Base-by-base conservation (phyloP, 2,797 vertebrate species). In the Margarornis squamiger region DNA sequence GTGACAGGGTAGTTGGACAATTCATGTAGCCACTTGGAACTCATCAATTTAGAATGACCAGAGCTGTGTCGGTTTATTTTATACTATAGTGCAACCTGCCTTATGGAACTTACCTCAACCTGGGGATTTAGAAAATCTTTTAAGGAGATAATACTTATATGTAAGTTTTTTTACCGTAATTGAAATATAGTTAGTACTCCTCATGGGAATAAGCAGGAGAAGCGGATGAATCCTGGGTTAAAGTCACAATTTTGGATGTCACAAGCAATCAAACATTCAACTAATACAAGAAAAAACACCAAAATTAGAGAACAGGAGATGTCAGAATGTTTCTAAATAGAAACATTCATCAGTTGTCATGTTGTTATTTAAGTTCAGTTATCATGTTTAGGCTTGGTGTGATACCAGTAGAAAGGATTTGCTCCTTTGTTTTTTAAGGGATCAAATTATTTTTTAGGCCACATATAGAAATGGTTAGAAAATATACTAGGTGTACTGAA, bases 271-370 rank as follows among this genome's bases (percentile, higher is more conserved):
- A 83, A 86, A 76, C 26, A 41, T 13, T 27, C 0, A 1, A 43
- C 20, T 4, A 7, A 52, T 48, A 34, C 17, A 55, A 86, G 45
- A 30, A 74, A 51, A 49, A 51, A 1, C 9, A 30, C 27, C 32
- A 41, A 72, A 71, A 87, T 52, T 29, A 70, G 55, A 83, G 45
- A 93, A 72, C 36, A 66, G 20, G 38, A 77, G 32, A 58, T 90
- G 36, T 65, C 39, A 73, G 45, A 83, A 80, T 79, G 30, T 68
- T 93, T 93, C 39, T 91, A 82, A 92, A 71, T 48, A 84, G 43
- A 88, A 72, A 12, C 71, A 68, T 93, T 83, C 15, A 67, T 90
- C 62, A 88, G 7, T 24, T 78, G 84, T 87, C 54, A 63, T 0
- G 0, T 46, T 51, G 52, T 23, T 86, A 86, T 61, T 66, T 67